Base-by-base conservation (phyloP, 1,140 invertebrate species). In the Scaptomyza graminum region DNA sequence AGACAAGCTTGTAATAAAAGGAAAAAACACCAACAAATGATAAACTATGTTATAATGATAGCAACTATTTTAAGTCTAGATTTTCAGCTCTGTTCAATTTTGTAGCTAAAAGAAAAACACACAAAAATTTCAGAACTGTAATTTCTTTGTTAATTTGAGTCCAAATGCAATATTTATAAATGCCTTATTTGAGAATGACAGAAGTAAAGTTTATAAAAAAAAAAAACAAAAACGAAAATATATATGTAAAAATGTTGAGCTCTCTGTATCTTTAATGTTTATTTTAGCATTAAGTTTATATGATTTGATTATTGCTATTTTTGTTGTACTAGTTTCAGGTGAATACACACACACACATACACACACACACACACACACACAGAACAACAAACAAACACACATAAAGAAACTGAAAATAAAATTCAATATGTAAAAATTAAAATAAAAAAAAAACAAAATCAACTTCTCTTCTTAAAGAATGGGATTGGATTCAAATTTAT, bases 391-490 rank as follows among this genome's bases (percentile, higher is more conserved):
- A 59, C 37, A 59, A 39, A 13, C 5, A 55, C 37, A 51, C 62
- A 61, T 44, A 28, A 67, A 49, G 39, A 61, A 70, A 60, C 54
- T 49, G 78, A 87, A 87, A 68, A 85, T 81, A 81, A 82, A 82
- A 82, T 75, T 78, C 69, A 83, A 82, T 78, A 82, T 75, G 65
- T 83, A 83, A 74, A 82, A 83, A 73, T 54, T 44, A 55, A 8
- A 6, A 31, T 31, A 64, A 72, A 56, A 12, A 67, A 60, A 13
- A 1, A 44, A 46, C 28, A 57, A 31, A 41, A 41, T n/a, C 41
- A 39, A 25, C 22, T 12, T 49, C 5, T 46, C n/a, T 49, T 47
- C 13, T 41, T 57, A 1, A 13, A 37, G 13, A 9, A 31, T 8
- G 25, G 39, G 39, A 3, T 5, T 3, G 28, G 9, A 37, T 11